Base-by-base conservation (phyloP, 2,888 invertebrate species). In the Stenichneumon culpator region DNA sequence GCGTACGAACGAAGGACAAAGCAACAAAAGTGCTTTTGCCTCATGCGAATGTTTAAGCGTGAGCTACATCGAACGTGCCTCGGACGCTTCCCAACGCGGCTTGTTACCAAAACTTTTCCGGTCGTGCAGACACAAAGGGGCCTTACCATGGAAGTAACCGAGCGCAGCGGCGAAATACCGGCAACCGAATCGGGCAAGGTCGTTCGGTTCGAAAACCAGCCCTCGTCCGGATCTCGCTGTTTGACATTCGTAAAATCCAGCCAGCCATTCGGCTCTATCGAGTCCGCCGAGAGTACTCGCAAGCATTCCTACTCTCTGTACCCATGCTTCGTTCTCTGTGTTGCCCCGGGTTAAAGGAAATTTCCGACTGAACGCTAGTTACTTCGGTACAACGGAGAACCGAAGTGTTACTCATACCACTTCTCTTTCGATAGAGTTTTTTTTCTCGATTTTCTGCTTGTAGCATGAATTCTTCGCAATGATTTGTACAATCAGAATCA, bases 11-110 rank as follows among this genome's bases (percentile, higher is more conserved):
- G 50, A 63, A 65, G 63, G 79, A 83, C 74, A 74, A 83, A 75
- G 79, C 83, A 47, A 25, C 74, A 75, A 83, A 83, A 83, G 75
- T 83, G 75, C 69, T 79, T 79, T 70, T 52, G 69, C 74, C 65
- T 16, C 22, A 11, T 28, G 65, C n/a, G 44, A 44, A 25, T 65
- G 50, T 32, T 75, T 44, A 50, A 75, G 60, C 47, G 63, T 74
- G n/a, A 50, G 65, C 63, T 63, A 47, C 44, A 16, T 2, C 44
- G 44, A 4, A 47, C 47, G 39, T 19, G 63, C 19, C 32, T 44
- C 36, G 63, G 22, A 65, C 65, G 36, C 32, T 60, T 65, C 74
- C 32, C 32, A 28, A 6, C 47, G 74, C 74, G 60, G 65, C 65
- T 25, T 67, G 72, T 60, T 79, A 67, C 52, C 68, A 68, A 68